These are phyloP conservation scores for Volucella inanis DNA, from an alignment of 2,888 invertebrate genomes.

Conservation along the genomic window DNA sequence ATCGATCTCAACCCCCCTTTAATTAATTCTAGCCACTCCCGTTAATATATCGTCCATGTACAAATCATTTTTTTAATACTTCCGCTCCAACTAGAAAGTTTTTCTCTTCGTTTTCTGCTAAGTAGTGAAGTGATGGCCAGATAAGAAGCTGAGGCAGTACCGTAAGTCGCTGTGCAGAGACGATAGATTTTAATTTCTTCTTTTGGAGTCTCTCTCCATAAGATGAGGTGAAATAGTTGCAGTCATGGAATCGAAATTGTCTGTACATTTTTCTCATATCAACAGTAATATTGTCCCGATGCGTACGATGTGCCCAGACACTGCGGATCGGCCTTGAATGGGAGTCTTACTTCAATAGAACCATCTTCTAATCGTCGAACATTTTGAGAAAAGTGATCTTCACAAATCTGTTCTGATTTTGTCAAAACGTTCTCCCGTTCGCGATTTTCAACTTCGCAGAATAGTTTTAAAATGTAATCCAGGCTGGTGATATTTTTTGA, in stretches of 20 bases:
- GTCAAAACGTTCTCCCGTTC: not conserved
- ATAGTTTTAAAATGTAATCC: too few relatives aligned
- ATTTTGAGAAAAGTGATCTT: slow-evolving; percentile 24
- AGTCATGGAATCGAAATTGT: slow-evolving; percentile 5
- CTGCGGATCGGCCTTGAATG: slow-evolving; percentile 51
- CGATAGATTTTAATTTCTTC: slow-evolving; percentile 14
- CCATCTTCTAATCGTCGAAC: slow-evolving; percentile 25
- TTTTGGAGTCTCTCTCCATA: slow-evolving; percentile 18
- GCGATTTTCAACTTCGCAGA: slow-evolving; percentile 39
- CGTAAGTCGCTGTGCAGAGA: slow-evolving; percentile 15
- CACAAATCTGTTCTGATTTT: slow-evolving; percentile 22
- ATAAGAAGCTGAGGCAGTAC: slow-evolving; percentile 24
- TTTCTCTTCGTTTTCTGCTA: too few relatives aligned
- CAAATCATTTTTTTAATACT: too few relatives aligned
- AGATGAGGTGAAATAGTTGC: slow-evolving; percentile 9
- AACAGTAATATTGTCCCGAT: slow-evolving; percentile 3
- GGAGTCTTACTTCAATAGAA: slow-evolving; percentile 51
- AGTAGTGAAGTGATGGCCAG: too few relatives aligned
- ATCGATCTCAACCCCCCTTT: not conserved
- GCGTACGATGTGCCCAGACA: slow-evolving; percentile 49
- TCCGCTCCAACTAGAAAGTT: too few relatives aligned
- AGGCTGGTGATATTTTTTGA: slow-evolving; percentile 7
- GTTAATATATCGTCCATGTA: slow-evolving; percentile 4
- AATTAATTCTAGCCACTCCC: not conserved
- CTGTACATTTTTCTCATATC: slow-evolving; percentile 23